phyloP scores from a whole-genome alignment of 2,797 vertebrate genomes.

The Artibeus lituratus region DNA sequence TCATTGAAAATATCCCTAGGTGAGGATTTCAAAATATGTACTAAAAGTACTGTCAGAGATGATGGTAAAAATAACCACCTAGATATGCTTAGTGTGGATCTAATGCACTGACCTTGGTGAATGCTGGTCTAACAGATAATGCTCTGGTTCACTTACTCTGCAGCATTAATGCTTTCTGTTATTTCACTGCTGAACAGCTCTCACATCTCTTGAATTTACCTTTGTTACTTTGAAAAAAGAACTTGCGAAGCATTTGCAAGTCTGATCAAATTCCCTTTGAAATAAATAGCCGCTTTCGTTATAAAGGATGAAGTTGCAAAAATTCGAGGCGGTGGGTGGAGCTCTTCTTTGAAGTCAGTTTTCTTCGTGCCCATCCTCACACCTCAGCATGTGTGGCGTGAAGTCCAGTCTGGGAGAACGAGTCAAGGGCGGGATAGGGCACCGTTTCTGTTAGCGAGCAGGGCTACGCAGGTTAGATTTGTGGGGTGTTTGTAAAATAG shows the following conservation, averaged over 20 bases:
- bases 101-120: not conserved
- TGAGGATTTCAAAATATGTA: not conserved
- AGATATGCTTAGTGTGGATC: not conserved
- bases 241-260: not conserved
- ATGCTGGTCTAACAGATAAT: not conserved
- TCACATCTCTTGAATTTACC: not conserved
- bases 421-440: not conserved
- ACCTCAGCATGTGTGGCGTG: not conserved
- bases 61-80: not conserved
- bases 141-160: not conserved
- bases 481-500: not conserved
- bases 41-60: not conserved
- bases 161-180: not conserved
- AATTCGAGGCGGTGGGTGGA: not conserved
- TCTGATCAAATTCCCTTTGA: slow-evolving; percentile 4
- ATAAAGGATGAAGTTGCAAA: not conserved
- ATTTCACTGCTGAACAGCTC: not conserved
- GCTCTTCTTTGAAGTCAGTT: not conserved
- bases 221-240: not conserved
- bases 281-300: not conserved
- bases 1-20: not conserved
- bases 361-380: not conserved
- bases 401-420: not conserved
- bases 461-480: not conserved
- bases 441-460: not conserved